Conservation (phyloP, 2,113 vertebrate species). For the Pluvialis apricaria region DNA sequence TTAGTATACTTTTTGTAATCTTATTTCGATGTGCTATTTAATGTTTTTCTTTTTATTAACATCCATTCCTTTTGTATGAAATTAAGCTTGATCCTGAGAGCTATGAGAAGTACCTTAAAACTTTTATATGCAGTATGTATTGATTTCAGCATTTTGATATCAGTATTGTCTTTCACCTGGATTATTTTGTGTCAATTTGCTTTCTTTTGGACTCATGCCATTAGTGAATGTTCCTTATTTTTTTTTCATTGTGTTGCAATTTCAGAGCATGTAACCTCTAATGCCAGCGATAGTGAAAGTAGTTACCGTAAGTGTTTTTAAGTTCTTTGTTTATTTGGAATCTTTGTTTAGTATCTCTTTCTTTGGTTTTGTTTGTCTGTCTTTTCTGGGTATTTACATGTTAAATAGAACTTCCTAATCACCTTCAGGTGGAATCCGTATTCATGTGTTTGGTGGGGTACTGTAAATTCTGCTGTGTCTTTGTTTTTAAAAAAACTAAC, state of each 20-base stretch:
- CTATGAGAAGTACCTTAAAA: slow-evolving; percentile 62
- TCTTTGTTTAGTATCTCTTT: neutral
- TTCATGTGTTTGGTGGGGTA: neutral
- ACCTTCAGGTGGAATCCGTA: neutral
- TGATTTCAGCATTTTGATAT: slow-evolving; percentile 47
- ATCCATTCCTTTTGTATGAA: slow-evolving; percentile 46
- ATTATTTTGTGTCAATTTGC: slow-evolving; percentile 55
- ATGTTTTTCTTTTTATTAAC: slow-evolving; percentile 58
- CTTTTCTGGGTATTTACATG: slow-evolving; percentile 37
- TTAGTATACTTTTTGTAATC: neutral
- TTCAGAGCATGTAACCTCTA: slow-evolving; percentile 98
- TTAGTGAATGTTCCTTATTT: slow-evolving; percentile 77
- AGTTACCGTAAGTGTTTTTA: slow-evolving; percentile 96
- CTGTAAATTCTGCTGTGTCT: neutral
- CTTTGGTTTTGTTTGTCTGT: neutral
- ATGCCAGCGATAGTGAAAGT: slow-evolving; percentile 99
- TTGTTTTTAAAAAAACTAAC: neutral
- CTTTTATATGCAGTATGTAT: slow-evolving; percentile 57
- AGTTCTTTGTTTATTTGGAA: slow-evolving; percentile 52
- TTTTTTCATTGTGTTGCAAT: slow-evolving; percentile 82
- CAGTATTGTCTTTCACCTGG: slow-evolving; percentile 59
- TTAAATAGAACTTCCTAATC: neutral
- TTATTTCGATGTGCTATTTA: slow-evolving; percentile 27
- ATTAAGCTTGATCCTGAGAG: slow-evolving; percentile 50
- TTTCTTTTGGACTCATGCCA: slow-evolving; percentile 60